phyloP scores from a whole-genome alignment of 2,888 invertebrate genomes.

The Limnephilus marmoratus region DNA sequence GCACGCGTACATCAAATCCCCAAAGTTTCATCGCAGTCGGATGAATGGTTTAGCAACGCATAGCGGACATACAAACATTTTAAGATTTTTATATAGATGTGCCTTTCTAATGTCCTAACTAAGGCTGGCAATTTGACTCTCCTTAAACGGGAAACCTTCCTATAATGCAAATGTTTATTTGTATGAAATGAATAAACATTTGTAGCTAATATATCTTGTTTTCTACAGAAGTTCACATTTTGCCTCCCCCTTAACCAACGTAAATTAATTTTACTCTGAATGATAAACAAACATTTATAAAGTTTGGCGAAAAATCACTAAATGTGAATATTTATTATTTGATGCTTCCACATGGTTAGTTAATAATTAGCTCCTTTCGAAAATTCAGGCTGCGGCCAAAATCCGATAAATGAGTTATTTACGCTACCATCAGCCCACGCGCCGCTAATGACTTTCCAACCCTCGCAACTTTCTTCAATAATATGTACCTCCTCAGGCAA shows the following conservation, averaged over 20 bases:
- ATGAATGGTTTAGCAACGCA: too few species aligned
- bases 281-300: background rate
- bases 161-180: too few species aligned
- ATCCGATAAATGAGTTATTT: slow-evolving; percentile 41
- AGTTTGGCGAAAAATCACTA: background rate
- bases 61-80: too few species aligned
- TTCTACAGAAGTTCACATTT: background rate
- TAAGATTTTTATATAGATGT: too few species aligned
- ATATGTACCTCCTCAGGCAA: slow-evolving; percentile 29
- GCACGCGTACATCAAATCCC: too few species aligned
- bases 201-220: background rate
- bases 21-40: too few species aligned
- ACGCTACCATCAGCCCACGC: slow-evolving; percentile 37
- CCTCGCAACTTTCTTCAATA: slow-evolving; percentile 47
- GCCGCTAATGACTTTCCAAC: slow-evolving; percentile 53
- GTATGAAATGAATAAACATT: too few species aligned
- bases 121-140: too few species aligned
- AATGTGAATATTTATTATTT: background rate
- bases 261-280: background rate
- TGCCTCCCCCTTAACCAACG: background rate
- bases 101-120: too few species aligned
- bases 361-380: slow-evolving; percentile 27
- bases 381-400: slow-evolving; percentile 26
- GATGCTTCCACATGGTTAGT: background rate
- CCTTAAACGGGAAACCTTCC: too few species aligned